These are phyloP conservation scores for Atherinosoma microstoma DNA, from an alignment of 2,797 vertebrate genomes.

Conservation along the genomic window DNA sequence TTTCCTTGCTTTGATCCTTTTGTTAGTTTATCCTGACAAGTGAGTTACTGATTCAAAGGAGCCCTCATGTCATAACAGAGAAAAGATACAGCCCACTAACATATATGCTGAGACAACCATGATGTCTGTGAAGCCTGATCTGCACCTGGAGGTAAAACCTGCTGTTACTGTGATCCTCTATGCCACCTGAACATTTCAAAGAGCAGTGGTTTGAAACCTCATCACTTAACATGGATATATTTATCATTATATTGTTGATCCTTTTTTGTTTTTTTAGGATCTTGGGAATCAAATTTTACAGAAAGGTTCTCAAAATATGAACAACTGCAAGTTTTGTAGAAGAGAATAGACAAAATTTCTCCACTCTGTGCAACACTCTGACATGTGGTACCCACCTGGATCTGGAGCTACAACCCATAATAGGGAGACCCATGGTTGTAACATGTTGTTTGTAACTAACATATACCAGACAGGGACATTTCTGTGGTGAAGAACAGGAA, in stretches of 20 bases:
- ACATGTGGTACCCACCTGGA: slow-evolving; percentile 4
- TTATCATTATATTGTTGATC: slow-evolving; percentile 4
- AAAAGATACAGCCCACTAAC: slow-evolving; percentile 18
- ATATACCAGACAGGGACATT: background rate
- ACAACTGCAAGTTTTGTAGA: background rate
- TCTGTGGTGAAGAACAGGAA: background rate
- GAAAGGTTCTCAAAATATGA: background rate
- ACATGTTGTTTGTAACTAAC: background rate
- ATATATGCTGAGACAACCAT: slow-evolving; percentile 24
- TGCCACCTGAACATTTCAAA: slow-evolving; percentile 32
- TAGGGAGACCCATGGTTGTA: background rate
- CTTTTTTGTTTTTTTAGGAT: background rate
- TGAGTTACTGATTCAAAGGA: slow-evolving; percentile 61
- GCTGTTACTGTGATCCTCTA: slow-evolving; percentile 44
- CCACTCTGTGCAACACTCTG: background rate
- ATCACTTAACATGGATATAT: slow-evolving; percentile 10
- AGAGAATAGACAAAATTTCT: background rate
- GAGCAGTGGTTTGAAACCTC: slow-evolving; percentile 21
- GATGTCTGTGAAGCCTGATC: slow-evolving; percentile 21
- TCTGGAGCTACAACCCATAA: background rate
- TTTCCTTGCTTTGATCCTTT: slow-evolving; percentile 37
- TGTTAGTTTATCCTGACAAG: slow-evolving; percentile 44
- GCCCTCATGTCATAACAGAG: slow-evolving; percentile 52
- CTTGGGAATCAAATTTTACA: background rate
- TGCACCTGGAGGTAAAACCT: slow-evolving; percentile 40